Percentiles rank a stretch among this genome's conserved stretches.
phyloP scores from a whole-genome alignment of 2,888 invertebrate genomes.

The Dimorphilus gyrociliatus region DNA sequence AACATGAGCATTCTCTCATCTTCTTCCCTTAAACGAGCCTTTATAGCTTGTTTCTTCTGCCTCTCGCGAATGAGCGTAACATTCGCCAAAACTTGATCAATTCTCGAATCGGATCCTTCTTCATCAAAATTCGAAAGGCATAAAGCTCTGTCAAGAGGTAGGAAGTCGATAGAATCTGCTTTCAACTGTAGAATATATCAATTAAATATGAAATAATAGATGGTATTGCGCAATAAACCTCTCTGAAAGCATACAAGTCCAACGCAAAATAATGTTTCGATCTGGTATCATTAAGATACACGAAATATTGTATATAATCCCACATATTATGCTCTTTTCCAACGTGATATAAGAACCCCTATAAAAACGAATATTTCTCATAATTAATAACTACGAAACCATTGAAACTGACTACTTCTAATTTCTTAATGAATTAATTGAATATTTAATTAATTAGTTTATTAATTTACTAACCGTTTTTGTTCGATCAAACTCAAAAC shows the following conservation, averaged over 20 bases:
- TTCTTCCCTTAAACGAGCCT: no score
- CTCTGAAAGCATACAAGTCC: constrained; percentile 4
- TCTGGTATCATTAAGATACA: constrained; percentile 1
- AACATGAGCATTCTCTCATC: no score
- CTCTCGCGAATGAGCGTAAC: background rate
- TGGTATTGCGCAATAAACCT: no score
- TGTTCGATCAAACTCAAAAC: constrained; percentile 5
- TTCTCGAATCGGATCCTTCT: constrained; percentile 3
- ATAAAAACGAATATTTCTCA: no score
- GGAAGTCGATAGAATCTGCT: constrained; percentile 6
- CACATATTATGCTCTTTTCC: constrained; percentile 3
- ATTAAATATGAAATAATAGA: no score
- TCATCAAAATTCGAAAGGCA: constrained; percentile 3
- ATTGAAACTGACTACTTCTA: no score
- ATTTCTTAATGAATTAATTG: no score
- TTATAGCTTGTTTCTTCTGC: constrained; percentile 1
- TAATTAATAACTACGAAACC: no score
- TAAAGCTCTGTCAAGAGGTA: constrained; percentile 5
- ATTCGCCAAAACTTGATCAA: constrained; percentile 3
- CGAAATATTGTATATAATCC: constrained; percentile 3
- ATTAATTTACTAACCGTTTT: no score
- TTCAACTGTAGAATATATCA: constrained; percentile 3
- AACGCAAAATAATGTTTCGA: constrained; percentile 4
- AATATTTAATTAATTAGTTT: no score
- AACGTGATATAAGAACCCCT: constrained; percentile 4